Conservation (phyloP, 2,113 vertebrate genomes). For the Silurus glanis region DNA sequence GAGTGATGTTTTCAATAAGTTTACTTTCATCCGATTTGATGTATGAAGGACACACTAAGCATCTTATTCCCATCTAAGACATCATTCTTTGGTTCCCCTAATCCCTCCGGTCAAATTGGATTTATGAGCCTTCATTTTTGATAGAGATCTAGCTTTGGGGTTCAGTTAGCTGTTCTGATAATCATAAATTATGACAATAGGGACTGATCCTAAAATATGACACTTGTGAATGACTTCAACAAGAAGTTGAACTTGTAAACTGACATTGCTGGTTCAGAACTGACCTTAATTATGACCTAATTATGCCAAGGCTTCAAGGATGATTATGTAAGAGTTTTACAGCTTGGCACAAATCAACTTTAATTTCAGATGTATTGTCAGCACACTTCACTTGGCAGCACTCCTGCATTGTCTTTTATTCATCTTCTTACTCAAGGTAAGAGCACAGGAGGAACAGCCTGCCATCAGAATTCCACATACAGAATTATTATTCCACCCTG, state of each 20-base stretch:
- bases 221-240: neutral
- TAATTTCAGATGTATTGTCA: slow-evolving; percentile 46
- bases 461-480: slow-evolving; percentile 51
- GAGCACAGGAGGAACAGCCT: slow-evolving; percentile 41
- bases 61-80: slow-evolving; percentile 33
- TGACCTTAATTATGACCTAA: slow-evolving; percentile 38
- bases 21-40: slow-evolving; percentile 34
- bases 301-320: slow-evolving; percentile 20
- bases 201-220: neutral
- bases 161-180: slow-evolving; percentile 27
- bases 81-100: slow-evolving; percentile 20
- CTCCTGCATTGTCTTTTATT: slow-evolving; percentile 36
- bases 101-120: slow-evolving; percentile 20
- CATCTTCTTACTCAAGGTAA: slow-evolving; percentile 34
- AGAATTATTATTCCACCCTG: slow-evolving; percentile 52
- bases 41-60: slow-evolving; percentile 42
- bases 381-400: slow-evolving; percentile 18
- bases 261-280: slow-evolving; percentile 27
- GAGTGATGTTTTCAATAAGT: slow-evolving; percentile 45
- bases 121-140: slow-evolving; percentile 38
- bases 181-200: slow-evolving; percentile 6
- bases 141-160: slow-evolving; percentile 29
- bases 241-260: slow-evolving; percentile 24
- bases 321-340: slow-evolving; percentile 17
- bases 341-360: slow-evolving; percentile 44